Base-by-base conservation (phyloP, 2,888 invertebrate species). In the Nesidiocoris tenuis region DNA sequence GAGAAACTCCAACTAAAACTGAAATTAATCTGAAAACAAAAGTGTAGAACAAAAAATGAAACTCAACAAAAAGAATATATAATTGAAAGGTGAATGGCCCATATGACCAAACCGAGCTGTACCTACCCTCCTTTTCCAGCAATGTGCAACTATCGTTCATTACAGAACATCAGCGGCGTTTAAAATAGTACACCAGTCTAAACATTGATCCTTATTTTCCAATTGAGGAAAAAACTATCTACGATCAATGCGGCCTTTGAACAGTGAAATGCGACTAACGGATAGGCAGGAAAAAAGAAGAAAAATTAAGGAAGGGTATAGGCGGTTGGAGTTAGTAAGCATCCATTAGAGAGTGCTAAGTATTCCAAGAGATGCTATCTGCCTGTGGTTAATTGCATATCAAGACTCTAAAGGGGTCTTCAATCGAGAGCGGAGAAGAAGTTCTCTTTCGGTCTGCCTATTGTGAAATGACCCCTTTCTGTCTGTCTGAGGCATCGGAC, bases 381-480 rank as follows among this genome's bases (percentile, higher is more conserved):
- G 39, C 59, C 59, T 56, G 23, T 63, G 74, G 63, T 74, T 74
- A 74, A 74, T 74, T 74, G 74, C 74, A 74, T 74, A 64, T 74
- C 74, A 74, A 74, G 72, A 61, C 61, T 72, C 59, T 54, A 61
- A 18, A 61, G 61, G 72, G 72, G 54, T 59, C 64, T 54, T 63
- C 64, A 25, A 16, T 39, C 56, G 64, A 57, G 72, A 18, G 18
- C 61, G 22, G 61, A 7, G 61, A 18, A 22, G 59, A 18, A 22
- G 59, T 18, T 18, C 67, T 39, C 39, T 39, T 24, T 67, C 67
- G 59, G 25, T 19, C 54, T 9, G 24, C 21, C 74, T 64, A 75
- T 75, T 75, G 75, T 66, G 67, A 67, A 75, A 75, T 67, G 75
- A 75, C 67, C 67, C 75, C 66, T 66, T 67, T 75, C 39, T 39